Evolutionary conservation across 2,888 invertebrate species (phyloP), one percentile per base, ranked within the genome.

Genomic region (Dynastes hyllus): DNA sequence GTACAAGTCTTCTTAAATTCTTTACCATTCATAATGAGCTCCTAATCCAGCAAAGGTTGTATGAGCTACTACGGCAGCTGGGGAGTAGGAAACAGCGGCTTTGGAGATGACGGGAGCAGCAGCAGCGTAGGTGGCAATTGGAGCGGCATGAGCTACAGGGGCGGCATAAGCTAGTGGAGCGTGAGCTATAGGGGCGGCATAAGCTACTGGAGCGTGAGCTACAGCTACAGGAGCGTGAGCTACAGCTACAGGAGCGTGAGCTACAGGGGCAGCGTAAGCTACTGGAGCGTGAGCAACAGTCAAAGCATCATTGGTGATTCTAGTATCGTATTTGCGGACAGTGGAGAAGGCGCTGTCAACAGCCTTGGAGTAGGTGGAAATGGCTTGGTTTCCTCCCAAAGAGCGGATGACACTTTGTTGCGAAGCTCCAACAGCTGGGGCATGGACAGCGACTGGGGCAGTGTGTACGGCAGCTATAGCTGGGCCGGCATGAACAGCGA

Each of bases 21-120:
- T 80, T 92, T 92, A 93, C 91, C 92, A 93, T 84, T 91, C 92
- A 89, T 93, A 94, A 83, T 91, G 91, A 82, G 92, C 91, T 83
- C 92, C 92, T 78, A 92, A 90, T 80, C 93, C 93, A 83, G 90
- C 91, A 90, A 93, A 94, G 83, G 91, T 89, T 81, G 92, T 91
- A 87, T 93, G 93, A 79, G 93, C 92, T 58, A 93, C 93, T 79
- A 91, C 91, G 82, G 92, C 91, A 53, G 92, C 92, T 58, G 93
- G 92, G 45, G 91, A 90, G 88, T 92, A 92, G 40, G 90, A 87
- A 70, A 92, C 87, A 80, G 90, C 89, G 76, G 90, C 83, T 73
- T 83, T 83, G 27, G 83, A 80, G 63, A 83, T 80, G 66, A 83
- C 83, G 69, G 84, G 81, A 81, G 83, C 85, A 8, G 84, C 82